Conservation (phyloP, 2,113 vertebrate species). For the Apeltes quadracus region DNA sequence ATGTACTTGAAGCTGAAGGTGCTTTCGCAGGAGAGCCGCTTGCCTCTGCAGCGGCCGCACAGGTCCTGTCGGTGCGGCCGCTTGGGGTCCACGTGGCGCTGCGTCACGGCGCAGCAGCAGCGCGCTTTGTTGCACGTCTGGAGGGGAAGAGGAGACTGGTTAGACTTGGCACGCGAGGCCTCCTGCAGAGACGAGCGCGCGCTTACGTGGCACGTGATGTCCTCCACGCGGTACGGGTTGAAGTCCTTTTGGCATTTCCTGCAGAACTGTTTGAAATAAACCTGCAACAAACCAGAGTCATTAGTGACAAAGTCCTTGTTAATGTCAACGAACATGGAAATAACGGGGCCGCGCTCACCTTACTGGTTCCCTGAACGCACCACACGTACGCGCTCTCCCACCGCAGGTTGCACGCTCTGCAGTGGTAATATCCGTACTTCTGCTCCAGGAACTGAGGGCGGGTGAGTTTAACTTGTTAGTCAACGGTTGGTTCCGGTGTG, state of each 20-base stretch:
- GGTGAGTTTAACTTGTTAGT: too few relatives aligned
- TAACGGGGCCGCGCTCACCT: slow-evolving; percentile 77
- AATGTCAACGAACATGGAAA: too few relatives aligned
- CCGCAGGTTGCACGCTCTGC: slow-evolving; percentile 92
- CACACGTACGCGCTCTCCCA: slow-evolving; percentile 99
- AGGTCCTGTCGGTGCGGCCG: slow-evolving; percentile 95
- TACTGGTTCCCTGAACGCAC: slow-evolving; percentile 97
- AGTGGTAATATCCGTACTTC: slow-evolving; percentile 98
- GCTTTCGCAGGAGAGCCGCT: slow-evolving; percentile 94
- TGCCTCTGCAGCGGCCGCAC: slow-evolving; percentile 96
- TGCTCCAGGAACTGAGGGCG: slow-evolving; percentile 93
- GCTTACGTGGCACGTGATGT: slow-evolving; percentile 94
- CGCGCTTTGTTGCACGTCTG: slow-evolving; percentile 93
- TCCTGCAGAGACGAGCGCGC: too few relatives aligned
- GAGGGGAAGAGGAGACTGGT: not conserved
- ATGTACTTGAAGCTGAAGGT: slow-evolving; percentile 99
- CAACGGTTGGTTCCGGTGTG: too few relatives aligned
- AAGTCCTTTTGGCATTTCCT: slow-evolving; percentile 93
- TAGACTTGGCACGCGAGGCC: rapidly evolving
- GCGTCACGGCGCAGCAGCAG: slow-evolving; percentile 88
- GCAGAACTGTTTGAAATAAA: slow-evolving; percentile 97
- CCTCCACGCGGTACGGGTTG: slow-evolving; percentile 95
- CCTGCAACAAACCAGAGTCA: slow-evolving; percentile 74
- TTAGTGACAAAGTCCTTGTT: too few relatives aligned
- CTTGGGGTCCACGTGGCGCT: slow-evolving; percentile 94